Conservation (phyloP, 2,113 vertebrate genomes). For the Heteronetta atricapilla region DNA sequence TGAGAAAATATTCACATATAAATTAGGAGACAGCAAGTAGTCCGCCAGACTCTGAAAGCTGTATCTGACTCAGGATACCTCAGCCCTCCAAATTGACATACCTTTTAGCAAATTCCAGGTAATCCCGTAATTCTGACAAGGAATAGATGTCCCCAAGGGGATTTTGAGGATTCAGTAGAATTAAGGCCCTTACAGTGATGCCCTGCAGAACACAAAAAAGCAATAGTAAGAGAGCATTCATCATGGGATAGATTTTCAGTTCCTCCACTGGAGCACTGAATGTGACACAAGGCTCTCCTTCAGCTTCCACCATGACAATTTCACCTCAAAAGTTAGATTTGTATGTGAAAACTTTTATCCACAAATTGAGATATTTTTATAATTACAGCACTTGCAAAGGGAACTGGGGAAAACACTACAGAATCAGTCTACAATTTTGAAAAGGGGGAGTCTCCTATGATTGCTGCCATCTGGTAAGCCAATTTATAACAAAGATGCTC, state of each 20-base stretch:
- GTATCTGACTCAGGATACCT: neutral
- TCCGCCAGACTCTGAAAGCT: neutral
- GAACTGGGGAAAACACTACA: neutral
- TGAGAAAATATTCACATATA: neutral
- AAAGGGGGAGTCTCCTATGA: neutral
- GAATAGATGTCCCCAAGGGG: constrained; percentile 93
- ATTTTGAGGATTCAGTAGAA: constrained; percentile 95
- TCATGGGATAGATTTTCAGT: neutral
- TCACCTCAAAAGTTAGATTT: neutral
- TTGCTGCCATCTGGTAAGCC: neutral
- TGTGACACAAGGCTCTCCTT: neutral
- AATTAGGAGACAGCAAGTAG: neutral
- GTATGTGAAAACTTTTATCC: neutral
- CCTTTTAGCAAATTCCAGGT: constrained; percentile 95
- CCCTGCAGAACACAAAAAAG: constrained; percentile 78
- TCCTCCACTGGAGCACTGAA: neutral
- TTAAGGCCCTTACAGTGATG: constrained; percentile 83
- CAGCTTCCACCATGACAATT: neutral
- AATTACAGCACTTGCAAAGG: neutral
- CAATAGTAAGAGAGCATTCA: neutral
- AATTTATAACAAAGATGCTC: neutral
- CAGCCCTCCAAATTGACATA: constrained; percentile 47
- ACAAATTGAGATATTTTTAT: neutral
- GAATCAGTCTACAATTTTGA: neutral
- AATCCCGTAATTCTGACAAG: constrained; percentile 83